Base-by-base conservation (phyloP, 2,797 vertebrate species). In the Phoebastria nigripes region DNA sequence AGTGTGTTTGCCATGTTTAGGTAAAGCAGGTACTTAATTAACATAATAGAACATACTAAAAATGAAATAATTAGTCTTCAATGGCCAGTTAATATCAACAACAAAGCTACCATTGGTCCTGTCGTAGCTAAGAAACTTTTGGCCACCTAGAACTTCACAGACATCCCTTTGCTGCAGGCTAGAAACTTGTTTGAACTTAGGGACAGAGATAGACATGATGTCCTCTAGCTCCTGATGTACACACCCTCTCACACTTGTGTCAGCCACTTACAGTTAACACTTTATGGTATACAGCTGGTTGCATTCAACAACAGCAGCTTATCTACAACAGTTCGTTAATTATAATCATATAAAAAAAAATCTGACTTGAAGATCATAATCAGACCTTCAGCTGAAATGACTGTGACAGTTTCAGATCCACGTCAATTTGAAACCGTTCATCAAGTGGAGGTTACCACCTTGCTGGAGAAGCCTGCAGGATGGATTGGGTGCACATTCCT, bases 21-120 rank as follows among this genome's bases (percentile, higher is more conserved):
- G n/a, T 94, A 92, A 87, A 92, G 33, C 28, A 89, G 17, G 46
- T 82, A 85, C 47, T 92, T 89, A 87, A 69, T 89, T 88, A 70
- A 70, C 37, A 39, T 92, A 72, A 51, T 16, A 77, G 66, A 86
- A 63, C 21, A 66, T 39, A 52, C 37, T 52, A 69, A 91, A 92
- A 94, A 76, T 59, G 31, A 72, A 81, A 65, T 44, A 16, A 71
- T 91, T 79, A 52, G 6, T 51, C 78, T 84, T 89, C 46, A 58
- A 3, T 42, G 54, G 33, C 28, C 73, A 77, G 82, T 80, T 71
- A 82, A 77, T 73, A 65, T 66, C 44, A 94, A 26, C 71, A 77
- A 17, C 62, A 90, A 89, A 80, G 26, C 55, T 88, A n/a, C 33
- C 11, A 41, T 44, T 66, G 44, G 9, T 81, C 42, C 35, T 70